Conservation (phyloP, 2,888 invertebrate genomes). For the Pecten maximus region DNA sequence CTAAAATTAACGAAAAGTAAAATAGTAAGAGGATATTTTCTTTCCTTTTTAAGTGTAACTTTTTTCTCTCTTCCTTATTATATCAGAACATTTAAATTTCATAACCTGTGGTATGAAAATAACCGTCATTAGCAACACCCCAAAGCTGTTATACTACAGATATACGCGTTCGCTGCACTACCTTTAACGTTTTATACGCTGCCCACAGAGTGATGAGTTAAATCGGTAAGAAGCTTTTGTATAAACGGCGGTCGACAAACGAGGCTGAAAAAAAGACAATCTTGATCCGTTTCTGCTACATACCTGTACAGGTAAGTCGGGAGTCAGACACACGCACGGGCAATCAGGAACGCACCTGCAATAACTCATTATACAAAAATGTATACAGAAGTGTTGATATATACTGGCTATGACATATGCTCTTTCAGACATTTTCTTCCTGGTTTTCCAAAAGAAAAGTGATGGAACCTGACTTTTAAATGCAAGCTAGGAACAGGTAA, state of each 20-base stretch:
- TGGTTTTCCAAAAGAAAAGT: neutral
- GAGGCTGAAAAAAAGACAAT: neutral
- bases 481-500: neutral
- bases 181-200: neutral
- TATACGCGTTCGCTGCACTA: too few relatives aligned
- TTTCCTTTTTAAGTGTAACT: too few relatives aligned
- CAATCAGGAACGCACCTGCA: neutral
- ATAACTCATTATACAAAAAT: neutral
- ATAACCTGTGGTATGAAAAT: too few relatives aligned
- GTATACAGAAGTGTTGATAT: too few relatives aligned
- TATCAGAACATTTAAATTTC: too few relatives aligned
- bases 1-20: too few relatives aligned
- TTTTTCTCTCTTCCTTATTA: too few relatives aligned
- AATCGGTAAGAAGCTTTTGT: constrained; percentile 28
- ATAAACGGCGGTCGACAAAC: neutral
- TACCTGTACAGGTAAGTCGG: neutral
- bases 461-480: neutral
- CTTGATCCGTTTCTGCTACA: neutral
- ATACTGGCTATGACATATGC: too few relatives aligned
- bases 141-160: too few relatives aligned
- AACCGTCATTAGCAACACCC: too few relatives aligned
- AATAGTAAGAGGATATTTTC: too few relatives aligned
- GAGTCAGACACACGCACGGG: neutral
- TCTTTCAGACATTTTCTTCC: neutral
- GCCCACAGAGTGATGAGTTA: neutral